These are phyloP conservation scores for Macrocentrus cingulum DNA, from an alignment of 1,140 invertebrate genomes.

Conservation along the genomic window DNA sequence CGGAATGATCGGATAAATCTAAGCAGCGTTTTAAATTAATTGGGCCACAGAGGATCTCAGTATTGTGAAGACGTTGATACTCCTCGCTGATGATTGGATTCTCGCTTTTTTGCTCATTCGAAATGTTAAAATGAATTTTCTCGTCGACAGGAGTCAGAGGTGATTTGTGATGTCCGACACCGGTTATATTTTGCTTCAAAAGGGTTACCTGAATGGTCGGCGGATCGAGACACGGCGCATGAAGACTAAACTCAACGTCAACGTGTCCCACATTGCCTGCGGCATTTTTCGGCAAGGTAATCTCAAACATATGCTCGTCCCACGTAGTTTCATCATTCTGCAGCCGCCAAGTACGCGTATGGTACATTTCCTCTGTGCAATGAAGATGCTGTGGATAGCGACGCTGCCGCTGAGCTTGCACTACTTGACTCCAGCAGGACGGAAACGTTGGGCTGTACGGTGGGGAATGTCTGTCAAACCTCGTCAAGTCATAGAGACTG, in stretches of 20 bases:
- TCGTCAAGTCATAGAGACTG: constrained; percentile 65
- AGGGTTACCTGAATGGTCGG: constrained; percentile 76
- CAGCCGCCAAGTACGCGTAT: constrained; percentile 81
- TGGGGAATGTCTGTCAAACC: constrained; percentile 65
- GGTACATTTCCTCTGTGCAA: constrained; percentile 75
- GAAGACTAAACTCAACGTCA: constrained; percentile 82
- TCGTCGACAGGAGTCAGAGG: constrained; percentile 60
- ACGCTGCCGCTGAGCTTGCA: constrained; percentile 84
- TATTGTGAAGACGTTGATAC: constrained; percentile 83
- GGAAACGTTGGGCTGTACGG: constrained; percentile 85
- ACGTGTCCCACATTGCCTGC: constrained; percentile 79
- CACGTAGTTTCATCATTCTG: constrained; percentile 83
- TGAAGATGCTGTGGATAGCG: constrained; percentile 78
- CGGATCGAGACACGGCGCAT: constrained; percentile 66
- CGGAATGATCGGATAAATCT: constrained; percentile 81
- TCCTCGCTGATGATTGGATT: constrained; percentile 79
- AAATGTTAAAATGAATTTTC: constrained; percentile 64
- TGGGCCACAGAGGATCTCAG: constrained; percentile 87
- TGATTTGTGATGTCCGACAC: constrained; percentile 65
- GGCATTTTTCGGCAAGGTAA: constrained; percentile 74
- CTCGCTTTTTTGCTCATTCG: constrained; percentile 61
- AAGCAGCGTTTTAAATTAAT: constrained; percentile 77
- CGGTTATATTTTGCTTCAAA: constrained; percentile 77
- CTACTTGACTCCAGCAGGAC: constrained; percentile 88
- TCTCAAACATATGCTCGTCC: constrained; percentile 89